These are phyloP conservation scores for Rhynchotus rufescens DNA, from an alignment of 2,797 vertebrate genomes.

Conservation along the genomic window DNA sequence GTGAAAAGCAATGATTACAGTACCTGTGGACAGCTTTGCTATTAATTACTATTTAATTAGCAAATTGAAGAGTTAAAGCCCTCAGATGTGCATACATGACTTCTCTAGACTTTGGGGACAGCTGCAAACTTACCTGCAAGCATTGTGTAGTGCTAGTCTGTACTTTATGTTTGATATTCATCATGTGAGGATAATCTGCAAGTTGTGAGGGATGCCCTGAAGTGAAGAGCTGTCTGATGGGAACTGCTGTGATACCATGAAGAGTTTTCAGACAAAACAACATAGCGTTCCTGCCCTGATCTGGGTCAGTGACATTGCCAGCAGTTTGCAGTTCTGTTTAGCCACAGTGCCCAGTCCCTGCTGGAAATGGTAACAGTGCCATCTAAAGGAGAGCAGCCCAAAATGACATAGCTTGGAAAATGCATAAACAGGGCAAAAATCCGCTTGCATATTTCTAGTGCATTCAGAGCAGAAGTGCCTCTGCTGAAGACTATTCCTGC, in stretches of 20 bases:
- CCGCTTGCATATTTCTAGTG: rapidly evolving
- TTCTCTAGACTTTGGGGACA: neutral
- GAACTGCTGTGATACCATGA: neutral
- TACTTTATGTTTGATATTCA: neutral
- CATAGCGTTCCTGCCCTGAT: neutral
- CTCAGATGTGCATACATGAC: neutral
- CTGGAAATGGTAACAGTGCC: constrained; percentile 63
- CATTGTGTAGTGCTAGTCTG: neutral
- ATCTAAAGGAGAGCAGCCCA: constrained; percentile 64
- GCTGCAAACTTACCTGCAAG: neutral
- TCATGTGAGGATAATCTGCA: neutral
- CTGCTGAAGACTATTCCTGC: neutral
- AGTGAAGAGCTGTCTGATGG: rapidly evolving
- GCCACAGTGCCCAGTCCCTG: neutral
- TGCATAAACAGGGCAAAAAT: neutral
- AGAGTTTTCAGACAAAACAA: neutral
- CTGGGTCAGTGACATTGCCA: neutral
- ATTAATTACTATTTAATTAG: constrained; percentile 10
- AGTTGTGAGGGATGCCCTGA: neutral
- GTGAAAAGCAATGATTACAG: neutral
- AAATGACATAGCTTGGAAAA: neutral
- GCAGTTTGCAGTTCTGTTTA: neutral
- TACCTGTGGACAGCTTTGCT: neutral
- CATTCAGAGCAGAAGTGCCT: neutral
- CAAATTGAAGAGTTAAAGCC: neutral